Conservation (phyloP, 2,888 invertebrate genomes). For the Volucella inflata region DNA sequence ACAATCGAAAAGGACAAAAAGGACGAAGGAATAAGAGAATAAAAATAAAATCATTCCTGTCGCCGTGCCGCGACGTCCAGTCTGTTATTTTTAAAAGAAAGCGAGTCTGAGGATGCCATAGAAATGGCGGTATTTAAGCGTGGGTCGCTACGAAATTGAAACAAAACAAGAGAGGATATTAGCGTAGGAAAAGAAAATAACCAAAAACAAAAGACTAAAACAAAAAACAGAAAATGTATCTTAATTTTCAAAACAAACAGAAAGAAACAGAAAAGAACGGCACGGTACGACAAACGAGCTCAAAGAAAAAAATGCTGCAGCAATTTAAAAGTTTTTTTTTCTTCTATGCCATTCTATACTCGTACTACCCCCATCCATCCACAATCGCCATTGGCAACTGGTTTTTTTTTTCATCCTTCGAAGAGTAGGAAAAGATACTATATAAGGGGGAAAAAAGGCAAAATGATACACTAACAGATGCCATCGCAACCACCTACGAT, state of each 20-base stretch:
- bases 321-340: conserved; percentile 39
- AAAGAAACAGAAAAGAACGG: not conserved
- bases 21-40: conserved; percentile 8
- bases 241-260: conserved; percentile 53
- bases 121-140: conserved; percentile 4
- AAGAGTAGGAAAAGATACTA: conserved; percentile 12
- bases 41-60: conserved; percentile 13
- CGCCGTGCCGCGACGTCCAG: conserved; percentile 59
- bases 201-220: conserved; percentile 13
- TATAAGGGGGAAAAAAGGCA: not conserved
- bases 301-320: conserved; percentile 16
- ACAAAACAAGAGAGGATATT: conserved; percentile 70
- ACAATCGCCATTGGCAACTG: conserved; percentile 61
- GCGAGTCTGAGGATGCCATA: not conserved
- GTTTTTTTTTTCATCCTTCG: conserved; percentile 1
- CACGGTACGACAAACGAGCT: not conserved
- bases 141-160: conserved; percentile 66
- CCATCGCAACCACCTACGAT: not conserved
- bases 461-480: not conserved
- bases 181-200: conserved; percentile 47
- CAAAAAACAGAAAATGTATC: conserved; percentile 37
- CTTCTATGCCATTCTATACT: too few relatives aligned
- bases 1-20: conserved; percentile 4
- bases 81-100: conserved; percentile 2
- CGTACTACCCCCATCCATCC: too few relatives aligned